These are phyloP conservation scores for Trypoxylus dichotomus DNA, from an alignment of 1,140 invertebrate species.

Conservation along the genomic window DNA sequence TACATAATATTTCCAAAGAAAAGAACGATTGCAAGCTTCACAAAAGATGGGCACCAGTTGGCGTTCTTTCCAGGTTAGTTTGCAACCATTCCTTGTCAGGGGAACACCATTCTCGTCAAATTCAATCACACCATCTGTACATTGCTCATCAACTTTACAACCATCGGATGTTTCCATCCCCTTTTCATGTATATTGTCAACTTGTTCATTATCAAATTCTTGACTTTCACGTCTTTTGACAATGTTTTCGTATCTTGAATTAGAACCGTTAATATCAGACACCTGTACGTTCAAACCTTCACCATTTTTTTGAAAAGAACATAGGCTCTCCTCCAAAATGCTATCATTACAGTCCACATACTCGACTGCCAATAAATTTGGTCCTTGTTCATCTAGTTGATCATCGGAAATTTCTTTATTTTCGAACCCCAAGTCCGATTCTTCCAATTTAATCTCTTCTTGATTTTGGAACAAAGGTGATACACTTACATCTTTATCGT, in stretches of 20 bases:
- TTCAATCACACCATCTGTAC: too few relatives aligned
- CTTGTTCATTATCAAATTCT: slow-evolving; percentile 51
- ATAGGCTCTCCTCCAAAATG: too few relatives aligned
- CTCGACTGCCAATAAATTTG: too few relatives aligned
- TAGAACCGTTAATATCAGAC: slow-evolving; percentile 50
- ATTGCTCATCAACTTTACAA: too few relatives aligned
- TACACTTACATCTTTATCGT: neutral
- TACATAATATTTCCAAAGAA: neutral
- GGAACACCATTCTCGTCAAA: neutral
- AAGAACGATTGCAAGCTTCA: neutral
- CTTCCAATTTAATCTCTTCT: neutral
- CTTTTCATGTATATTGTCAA: slow-evolving; percentile 49
- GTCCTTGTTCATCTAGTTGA: neutral
- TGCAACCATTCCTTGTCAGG: neutral
- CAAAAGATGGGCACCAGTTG: neutral
- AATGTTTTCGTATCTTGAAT: slow-evolving; percentile 32
- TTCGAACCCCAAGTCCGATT: neutral
- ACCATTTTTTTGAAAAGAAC: too few relatives aligned
- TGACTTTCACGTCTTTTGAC: slow-evolving; percentile 55
- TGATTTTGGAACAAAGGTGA: neutral
- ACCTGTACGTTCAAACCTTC: neutral
- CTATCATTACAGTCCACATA: too few relatives aligned
- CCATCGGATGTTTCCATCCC: slow-evolving; percentile 37
- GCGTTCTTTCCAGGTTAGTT: neutral
- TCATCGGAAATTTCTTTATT: neutral